A percentile compares a stretch with the other conserved stretches of the same genome.
Conservation (phyloP, 2,888 invertebrate species). For the Drosophila imparisetae region DNA sequence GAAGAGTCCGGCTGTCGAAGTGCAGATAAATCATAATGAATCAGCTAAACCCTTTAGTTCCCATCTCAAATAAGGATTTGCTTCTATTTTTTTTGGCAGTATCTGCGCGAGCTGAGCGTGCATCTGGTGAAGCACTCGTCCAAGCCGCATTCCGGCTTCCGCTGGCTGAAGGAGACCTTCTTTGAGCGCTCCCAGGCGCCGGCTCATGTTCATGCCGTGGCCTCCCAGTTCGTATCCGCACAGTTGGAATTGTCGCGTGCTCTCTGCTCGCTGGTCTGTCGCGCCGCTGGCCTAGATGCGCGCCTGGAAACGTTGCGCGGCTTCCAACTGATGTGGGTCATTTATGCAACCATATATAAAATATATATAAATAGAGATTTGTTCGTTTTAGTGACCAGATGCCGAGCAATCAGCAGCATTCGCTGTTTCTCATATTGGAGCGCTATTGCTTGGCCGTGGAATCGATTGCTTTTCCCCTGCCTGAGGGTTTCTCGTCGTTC, state of each 20-base stretch:
- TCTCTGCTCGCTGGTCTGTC: conserved; percentile 90
- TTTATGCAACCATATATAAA: accelerated
- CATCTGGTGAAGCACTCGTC: conserved; percentile 89
- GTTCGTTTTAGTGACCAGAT: conserved; percentile 88
- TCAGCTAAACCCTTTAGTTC: neutral
- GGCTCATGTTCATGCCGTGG: conserved; percentile 91
- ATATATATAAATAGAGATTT: neutral
- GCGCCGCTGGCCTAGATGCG: conserved; percentile 89
- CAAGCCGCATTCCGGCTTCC: conserved; percentile 85
- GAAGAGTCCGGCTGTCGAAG: neutral
- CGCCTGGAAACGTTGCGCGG: conserved; percentile 90
- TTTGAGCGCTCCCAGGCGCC: conserved; percentile 87
- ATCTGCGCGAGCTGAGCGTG: conserved; percentile 93
- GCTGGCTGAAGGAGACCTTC: conserved; percentile 85
- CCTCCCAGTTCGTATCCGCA: conserved; percentile 92
- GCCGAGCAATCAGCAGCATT: conserved; percentile 88
- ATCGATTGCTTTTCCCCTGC: conserved; percentile 92
- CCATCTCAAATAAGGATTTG: neutral
- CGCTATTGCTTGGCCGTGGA: conserved; percentile 92
- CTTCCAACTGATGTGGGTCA: conserved; percentile 90
- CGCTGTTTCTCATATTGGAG: conserved; percentile 92
- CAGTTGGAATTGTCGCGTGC: conserved; percentile 92
- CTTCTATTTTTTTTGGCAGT: conserved; percentile 85
- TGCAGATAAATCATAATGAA: neutral
- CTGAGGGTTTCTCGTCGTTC: conserved; percentile 95